phyloP scores from a whole-genome alignment of 35 echinoderm and acorn worm species.

The Heliocidaris erythrogramma region DNA sequence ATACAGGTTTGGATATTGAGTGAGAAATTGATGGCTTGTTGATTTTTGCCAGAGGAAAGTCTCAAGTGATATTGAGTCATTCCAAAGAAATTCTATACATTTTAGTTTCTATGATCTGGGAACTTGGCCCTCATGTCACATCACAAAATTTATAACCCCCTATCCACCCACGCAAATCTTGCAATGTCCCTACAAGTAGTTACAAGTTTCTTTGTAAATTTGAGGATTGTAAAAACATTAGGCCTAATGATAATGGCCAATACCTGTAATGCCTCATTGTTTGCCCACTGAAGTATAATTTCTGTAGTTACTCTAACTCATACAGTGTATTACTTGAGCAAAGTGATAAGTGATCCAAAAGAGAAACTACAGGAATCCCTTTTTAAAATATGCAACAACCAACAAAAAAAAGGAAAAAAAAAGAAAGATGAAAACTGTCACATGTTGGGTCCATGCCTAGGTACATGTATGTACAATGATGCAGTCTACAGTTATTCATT shows the following conservation, averaged over 20 bases:
- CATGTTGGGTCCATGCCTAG: too few species aligned
- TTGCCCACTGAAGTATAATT: too few species aligned
- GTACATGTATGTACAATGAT: background rate
- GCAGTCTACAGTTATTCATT: background rate
- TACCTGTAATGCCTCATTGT: too few species aligned
- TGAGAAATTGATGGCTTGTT: background rate
- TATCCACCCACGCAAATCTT: background rate
- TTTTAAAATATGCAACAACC: too few species aligned
- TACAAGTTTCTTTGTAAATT: background rate
- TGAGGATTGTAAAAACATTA: too few species aligned
- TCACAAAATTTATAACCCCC: background rate
- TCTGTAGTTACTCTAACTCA: too few species aligned
- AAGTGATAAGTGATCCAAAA: too few species aligned
- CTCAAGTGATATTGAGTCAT: slow-evolving; percentile 9
- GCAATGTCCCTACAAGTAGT: background rate
- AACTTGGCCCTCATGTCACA: background rate
- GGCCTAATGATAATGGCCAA: too few species aligned
- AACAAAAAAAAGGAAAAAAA: too few species aligned
- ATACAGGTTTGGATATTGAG: background rate
- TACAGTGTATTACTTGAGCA: too few species aligned
- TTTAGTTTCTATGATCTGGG: background rate
- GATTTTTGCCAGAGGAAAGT: background rate
- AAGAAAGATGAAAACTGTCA: too few species aligned
- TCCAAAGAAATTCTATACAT: background rate
- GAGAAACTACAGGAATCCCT: too few species aligned